Conservation (phyloP, 2,113 vertebrate genomes). For the Triplophysa dalaica region DNA sequence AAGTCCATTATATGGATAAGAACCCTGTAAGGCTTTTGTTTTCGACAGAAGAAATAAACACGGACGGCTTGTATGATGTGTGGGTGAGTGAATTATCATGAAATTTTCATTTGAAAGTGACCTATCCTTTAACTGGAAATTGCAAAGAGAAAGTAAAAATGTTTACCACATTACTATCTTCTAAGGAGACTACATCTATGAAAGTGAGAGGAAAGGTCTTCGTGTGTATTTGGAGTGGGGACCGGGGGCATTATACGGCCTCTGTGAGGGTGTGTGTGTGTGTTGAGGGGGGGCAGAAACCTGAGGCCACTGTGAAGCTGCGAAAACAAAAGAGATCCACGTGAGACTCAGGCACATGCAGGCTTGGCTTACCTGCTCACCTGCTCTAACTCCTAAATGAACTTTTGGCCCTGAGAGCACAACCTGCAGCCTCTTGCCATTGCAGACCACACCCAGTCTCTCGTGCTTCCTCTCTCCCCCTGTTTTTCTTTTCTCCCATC, state of each 20-base stretch:
- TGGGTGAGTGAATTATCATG: too few relatives aligned
- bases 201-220: slow-evolving; percentile 4
- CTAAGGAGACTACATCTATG: not conserved
- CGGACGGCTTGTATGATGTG: too few relatives aligned
- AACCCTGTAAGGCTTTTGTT: too few relatives aligned
- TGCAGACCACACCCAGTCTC: slow-evolving; percentile 61
- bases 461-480: slow-evolving; percentile 18
- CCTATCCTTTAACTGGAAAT: too few relatives aligned
- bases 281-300: slow-evolving; percentile 61
- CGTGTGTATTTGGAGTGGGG: slow-evolving; percentile 14
- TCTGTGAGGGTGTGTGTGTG: slow-evolving; percentile 45
- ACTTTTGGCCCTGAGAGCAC: slow-evolving; percentile 72
- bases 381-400: slow-evolving; percentile 58
- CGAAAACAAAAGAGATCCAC: slow-evolving; percentile 50
- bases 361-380: slow-evolving; percentile 50
- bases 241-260: not conserved
- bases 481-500: slow-evolving; percentile 13
- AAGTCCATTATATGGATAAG: too few relatives aligned
- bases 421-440: slow-evolving; percentile 66
- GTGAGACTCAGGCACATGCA: slow-evolving; percentile 49
- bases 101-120: too few relatives aligned
- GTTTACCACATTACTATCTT: too few relatives aligned
- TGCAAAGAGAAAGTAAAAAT: too few relatives aligned
- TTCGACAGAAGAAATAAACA: too few relatives aligned
- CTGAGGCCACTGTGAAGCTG: slow-evolving; percentile 59